A percentile compares a stretch with the other conserved stretches of the same genome.
phyloP scores from a whole-genome alignment of 2,797 vertebrate species.

The Acestrorhynchus altus region DNA sequence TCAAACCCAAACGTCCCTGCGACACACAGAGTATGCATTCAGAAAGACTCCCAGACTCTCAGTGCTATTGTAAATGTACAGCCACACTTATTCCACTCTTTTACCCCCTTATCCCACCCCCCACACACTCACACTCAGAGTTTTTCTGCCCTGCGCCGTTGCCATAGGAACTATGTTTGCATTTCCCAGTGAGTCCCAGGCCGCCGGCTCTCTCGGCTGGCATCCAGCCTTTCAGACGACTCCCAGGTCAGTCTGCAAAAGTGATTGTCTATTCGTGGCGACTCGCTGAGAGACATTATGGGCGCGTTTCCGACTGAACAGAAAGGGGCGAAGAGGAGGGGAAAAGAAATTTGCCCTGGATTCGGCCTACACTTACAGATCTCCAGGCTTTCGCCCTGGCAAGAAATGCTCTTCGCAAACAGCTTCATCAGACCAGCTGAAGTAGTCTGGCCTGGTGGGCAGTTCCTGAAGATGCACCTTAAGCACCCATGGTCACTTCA shows the following conservation, averaged over 20 bases:
- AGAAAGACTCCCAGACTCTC: slow-evolving; percentile 24
- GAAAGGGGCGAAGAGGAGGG: slow-evolving; percentile 63
- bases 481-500: not conserved
- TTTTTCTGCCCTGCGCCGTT: slow-evolving; percentile 72
- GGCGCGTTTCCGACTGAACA: slow-evolving; percentile 69
- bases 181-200: slow-evolving; percentile 81
- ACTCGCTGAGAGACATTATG: slow-evolving; percentile 68
- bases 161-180: slow-evolving; percentile 84
- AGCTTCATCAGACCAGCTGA: not conserved
- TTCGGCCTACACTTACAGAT: slow-evolving; percentile 10
- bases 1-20: no score
- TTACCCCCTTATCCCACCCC: slow-evolving; percentile 51
- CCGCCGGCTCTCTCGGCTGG: slow-evolving; percentile 73
- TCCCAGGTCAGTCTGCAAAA: slow-evolving; percentile 70
- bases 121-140: not conserved
- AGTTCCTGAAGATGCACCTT: not conserved
- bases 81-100: slow-evolving; percentile 45
- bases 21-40: not conserved
- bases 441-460: not conserved
- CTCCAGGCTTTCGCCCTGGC: not conserved
- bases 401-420: not conserved
- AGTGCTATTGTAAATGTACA: slow-evolving; percentile 37
- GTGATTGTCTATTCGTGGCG: slow-evolving; percentile 65
- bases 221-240: slow-evolving; percentile 75
- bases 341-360: slow-evolving; percentile 21